phyloP scores from a whole-genome alignment of 2,113 vertebrate genomes.

The Chauna torquata region DNA sequence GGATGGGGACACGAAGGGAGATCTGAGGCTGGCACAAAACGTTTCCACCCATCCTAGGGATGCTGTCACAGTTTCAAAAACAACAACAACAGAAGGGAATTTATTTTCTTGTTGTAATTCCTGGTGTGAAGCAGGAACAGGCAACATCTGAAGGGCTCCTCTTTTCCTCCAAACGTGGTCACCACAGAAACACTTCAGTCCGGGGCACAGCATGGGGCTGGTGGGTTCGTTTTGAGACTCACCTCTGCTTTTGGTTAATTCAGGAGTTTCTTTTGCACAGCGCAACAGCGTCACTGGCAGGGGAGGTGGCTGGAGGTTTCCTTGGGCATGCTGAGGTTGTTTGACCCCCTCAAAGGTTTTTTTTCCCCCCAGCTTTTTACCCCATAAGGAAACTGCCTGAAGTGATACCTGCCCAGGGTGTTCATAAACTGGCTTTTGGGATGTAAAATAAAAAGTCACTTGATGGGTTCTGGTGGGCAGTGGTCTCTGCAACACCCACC shows the following conservation, averaged over 20 bases:
- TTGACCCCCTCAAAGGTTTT: not conserved
- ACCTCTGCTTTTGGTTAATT: not conserved
- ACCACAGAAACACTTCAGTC: not conserved
- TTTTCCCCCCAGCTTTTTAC: not conserved
- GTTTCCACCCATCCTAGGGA: not conserved
- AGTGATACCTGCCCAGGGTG: not conserved
- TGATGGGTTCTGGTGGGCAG: not conserved
- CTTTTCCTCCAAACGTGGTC: not conserved
- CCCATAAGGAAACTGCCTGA: not conserved
- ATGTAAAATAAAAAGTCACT: not conserved
- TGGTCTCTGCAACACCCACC: not conserved
- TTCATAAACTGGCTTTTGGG: not conserved
- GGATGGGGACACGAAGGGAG: not conserved
- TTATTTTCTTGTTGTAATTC: not conserved
- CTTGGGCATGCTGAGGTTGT: accelerated
- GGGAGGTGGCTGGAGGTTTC: not conserved
- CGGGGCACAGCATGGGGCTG: not conserved
- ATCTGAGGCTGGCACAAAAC: not conserved
- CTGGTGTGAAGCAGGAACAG: not conserved
- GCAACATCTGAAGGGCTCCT: not conserved
- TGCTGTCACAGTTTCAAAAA: not conserved
- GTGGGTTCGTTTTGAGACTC: not conserved
- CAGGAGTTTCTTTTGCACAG: not conserved
- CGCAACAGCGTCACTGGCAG: not conserved
- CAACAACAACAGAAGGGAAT: not conserved